These are phyloP conservation scores for Tauraco hartlaubi DNA, from an alignment of 2,797 vertebrate species.

Conservation along the genomic window DNA sequence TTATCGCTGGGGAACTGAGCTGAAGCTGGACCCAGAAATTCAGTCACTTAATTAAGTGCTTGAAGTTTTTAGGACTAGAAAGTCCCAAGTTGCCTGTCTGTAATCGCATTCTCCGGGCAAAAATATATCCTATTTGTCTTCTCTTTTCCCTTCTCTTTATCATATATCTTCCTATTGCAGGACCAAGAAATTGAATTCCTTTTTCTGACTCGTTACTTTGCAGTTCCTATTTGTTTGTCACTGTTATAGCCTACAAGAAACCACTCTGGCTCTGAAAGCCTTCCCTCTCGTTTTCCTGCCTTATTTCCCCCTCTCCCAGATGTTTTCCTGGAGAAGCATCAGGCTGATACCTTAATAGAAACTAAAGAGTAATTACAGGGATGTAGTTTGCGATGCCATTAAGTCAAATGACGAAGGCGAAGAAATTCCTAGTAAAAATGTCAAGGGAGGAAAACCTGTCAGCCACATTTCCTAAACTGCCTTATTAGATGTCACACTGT, in stretches of 20 bases:
- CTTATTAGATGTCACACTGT: not conserved
- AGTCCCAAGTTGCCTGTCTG: not conserved
- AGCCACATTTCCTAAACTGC: not conserved
- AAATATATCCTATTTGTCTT: conserved; percentile 20
- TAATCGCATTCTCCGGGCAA: not conserved
- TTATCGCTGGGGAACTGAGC: not conserved
- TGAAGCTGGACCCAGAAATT: not conserved
- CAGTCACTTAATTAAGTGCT: not conserved
- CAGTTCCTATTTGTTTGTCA: conserved; percentile 34
- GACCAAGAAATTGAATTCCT: conserved; percentile 40
- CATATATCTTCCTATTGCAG: not conserved
- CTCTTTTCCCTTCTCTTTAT: conserved; percentile 15
- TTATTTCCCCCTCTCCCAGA: not conserved
- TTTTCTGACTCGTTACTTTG: conserved; percentile 30
- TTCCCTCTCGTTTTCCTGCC: too few species aligned
- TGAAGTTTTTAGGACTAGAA: not conserved
- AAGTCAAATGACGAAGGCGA: not conserved
- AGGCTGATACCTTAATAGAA: not conserved
- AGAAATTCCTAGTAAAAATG: not conserved
- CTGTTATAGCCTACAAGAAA: not conserved
- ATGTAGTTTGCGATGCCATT: not conserved
- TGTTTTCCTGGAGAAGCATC: not conserved
- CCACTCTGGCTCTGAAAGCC: not conserved
- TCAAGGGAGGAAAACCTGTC: not conserved
- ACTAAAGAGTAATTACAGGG: not conserved